A percentile compares a stretch with the other conserved stretches of the same genome.
Evolutionary conservation across 2,797 vertebrate species (phyloP).

Genomic region (Phoeniculus purpureus): DNA sequence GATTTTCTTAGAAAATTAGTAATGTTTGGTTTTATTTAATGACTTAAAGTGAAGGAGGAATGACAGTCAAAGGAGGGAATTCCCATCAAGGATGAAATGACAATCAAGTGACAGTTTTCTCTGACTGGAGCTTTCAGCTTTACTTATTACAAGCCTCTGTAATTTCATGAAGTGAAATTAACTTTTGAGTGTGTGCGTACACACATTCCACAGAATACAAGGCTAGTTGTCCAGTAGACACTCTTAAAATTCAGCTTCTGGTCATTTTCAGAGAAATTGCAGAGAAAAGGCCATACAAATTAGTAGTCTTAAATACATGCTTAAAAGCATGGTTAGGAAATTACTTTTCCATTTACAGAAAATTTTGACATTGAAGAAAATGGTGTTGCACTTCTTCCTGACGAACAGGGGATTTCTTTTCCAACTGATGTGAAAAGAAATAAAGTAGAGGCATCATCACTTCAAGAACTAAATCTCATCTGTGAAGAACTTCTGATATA

Average conservation of each 20-base stretch:
- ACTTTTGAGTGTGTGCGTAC: not conserved
- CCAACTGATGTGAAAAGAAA: not conserved
- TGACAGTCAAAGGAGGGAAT: not conserved
- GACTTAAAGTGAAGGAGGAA: constrained; percentile 30
- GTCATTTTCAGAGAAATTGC: not conserved
- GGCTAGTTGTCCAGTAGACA: not conserved
- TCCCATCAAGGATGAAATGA: not conserved
- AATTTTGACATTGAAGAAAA: not conserved
- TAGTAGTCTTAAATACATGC: not conserved
- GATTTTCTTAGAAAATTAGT: constrained; percentile 25
- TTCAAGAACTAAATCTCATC: not conserved
- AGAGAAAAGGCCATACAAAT: not conserved
- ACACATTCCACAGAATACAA: not conserved
- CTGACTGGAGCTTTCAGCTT: not conserved
- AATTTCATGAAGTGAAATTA: not conserved
- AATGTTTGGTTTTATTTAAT: constrained; percentile 40
- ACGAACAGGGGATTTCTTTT: not conserved
- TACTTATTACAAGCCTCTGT: not conserved
- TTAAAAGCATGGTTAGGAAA: not conserved
- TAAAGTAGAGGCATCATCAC: not conserved
- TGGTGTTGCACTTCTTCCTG: not conserved
- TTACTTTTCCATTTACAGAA: not conserved
- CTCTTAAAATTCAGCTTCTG: not conserved
- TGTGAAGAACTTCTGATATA: not conserved
- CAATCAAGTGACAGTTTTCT: not conserved